These are phyloP conservation scores for Columbina picui DNA, from an alignment of 2,113 vertebrate species.

Conservation along the genomic window DNA sequence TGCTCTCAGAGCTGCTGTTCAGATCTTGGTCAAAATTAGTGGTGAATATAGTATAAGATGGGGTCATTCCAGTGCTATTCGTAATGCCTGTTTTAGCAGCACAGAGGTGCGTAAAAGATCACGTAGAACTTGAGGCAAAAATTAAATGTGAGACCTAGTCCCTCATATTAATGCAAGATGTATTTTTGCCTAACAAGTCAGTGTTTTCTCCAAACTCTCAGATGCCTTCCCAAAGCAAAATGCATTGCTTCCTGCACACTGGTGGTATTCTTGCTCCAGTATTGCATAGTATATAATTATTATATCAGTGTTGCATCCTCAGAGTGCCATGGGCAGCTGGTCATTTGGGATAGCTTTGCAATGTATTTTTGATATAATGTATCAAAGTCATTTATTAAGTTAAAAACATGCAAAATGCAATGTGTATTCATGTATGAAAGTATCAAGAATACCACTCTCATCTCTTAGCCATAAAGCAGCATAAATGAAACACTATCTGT, in stretches of 20 bases:
- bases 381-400: background rate
- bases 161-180: background rate
- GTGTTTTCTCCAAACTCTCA: background rate
- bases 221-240: background rate
- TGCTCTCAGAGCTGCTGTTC: background rate
- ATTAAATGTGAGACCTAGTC: rapidly evolving
- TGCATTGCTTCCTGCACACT: background rate
- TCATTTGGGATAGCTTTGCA: background rate
- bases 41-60: background rate
- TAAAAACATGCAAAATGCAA: background rate
- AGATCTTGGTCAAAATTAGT: background rate
- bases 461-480: background rate
- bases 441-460: background rate
- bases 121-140: background rate
- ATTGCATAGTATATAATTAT: background rate
- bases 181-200: background rate
- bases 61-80: background rate
- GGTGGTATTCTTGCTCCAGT: background rate
- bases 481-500: background rate
- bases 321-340: background rate
- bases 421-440: background rate
- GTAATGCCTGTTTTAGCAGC: background rate
- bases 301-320: background rate
- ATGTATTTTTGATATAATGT: background rate
- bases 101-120: background rate